A percentile compares a stretch with the other conserved stretches of the same genome.
Evolutionary conservation across 2,797 vertebrate species (phyloP).

Genomic region (Phalanger gymnotis): DNA sequence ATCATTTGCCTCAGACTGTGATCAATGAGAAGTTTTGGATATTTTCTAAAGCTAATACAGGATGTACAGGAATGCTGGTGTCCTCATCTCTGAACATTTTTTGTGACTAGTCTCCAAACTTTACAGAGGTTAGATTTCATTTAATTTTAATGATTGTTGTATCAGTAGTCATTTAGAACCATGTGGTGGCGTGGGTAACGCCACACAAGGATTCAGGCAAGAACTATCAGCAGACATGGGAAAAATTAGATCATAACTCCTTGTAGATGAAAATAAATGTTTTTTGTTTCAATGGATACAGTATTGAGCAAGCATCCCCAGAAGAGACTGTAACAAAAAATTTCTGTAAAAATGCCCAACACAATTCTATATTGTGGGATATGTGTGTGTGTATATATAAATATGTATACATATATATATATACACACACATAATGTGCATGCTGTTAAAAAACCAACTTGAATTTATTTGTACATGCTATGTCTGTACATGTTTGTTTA

Average conservation of each 20-base stretch:
- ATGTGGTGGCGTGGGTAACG: not conserved
- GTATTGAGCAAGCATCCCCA: constrained; percentile 5
- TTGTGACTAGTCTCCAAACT: not conserved
- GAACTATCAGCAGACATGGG: constrained; percentile 9
- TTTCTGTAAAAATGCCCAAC: constrained; percentile 34
- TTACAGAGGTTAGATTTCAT: constrained; percentile 5
- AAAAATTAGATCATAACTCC: constrained; percentile 38
- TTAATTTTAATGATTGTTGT: constrained; percentile 34
- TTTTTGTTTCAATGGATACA: constrained; percentile 44
- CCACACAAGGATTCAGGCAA: constrained; percentile 11
- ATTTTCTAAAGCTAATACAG: not conserved
- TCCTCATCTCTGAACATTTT: not conserved
- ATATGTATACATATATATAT: not conserved
- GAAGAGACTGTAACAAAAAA: constrained; percentile 30
- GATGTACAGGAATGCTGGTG: not conserved
- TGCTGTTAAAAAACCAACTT: not conserved
- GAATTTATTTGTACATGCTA: no score
- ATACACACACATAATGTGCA: not conserved
- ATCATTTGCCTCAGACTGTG: constrained; percentile 29
- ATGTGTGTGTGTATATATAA: no score
- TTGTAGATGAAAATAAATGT: constrained; percentile 59
- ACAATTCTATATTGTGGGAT: not conserved
- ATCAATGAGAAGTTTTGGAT: constrained; percentile 22
- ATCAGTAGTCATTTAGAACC: constrained; percentile 5
- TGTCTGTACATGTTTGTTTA: not conserved